Conservation (phyloP, 2,113 vertebrate genomes). For the Melanocharis versteri region DNA sequence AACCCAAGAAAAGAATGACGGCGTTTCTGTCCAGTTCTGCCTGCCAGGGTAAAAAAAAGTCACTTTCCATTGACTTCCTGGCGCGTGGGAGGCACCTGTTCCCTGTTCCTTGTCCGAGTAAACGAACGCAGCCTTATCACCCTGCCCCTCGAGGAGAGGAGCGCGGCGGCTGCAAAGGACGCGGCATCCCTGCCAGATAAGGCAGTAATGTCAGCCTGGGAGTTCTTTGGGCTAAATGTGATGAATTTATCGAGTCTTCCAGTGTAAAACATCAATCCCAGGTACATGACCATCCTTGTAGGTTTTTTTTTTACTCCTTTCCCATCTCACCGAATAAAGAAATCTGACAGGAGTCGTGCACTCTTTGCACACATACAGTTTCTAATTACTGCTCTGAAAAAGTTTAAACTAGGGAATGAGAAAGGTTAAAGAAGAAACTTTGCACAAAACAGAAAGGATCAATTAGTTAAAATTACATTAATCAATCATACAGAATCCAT, state of each 20-base stretch:
- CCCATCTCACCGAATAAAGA: neutral
- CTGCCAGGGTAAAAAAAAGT: neutral
- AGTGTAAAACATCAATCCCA: neutral
- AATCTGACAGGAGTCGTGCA: neutral
- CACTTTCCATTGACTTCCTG: neutral
- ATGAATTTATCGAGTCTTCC: neutral
- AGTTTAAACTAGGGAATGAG: neutral
- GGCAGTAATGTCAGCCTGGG: neutral
- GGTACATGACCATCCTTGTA: neutral
- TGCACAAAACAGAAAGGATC: neutral
- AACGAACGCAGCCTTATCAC: neutral
- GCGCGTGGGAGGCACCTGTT: neutral
- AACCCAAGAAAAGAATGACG: rapidly evolving
- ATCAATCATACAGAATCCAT: neutral
- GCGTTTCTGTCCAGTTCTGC: neutral
- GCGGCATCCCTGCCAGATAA: neutral
- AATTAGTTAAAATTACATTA: neutral
- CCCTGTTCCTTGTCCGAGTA: neutral
- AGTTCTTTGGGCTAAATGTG: neutral
- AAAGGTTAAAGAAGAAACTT: neutral
- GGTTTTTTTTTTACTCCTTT: neutral
- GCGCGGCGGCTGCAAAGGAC: neutral
- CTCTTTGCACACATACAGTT: neutral
- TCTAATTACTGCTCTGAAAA: neutral
- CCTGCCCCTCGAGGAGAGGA: neutral